Evolutionary conservation across 2,888 invertebrate genomes (phyloP), one percentile per base, ranked within the genome.

Genomic region (Eurytoma californica): DNA sequence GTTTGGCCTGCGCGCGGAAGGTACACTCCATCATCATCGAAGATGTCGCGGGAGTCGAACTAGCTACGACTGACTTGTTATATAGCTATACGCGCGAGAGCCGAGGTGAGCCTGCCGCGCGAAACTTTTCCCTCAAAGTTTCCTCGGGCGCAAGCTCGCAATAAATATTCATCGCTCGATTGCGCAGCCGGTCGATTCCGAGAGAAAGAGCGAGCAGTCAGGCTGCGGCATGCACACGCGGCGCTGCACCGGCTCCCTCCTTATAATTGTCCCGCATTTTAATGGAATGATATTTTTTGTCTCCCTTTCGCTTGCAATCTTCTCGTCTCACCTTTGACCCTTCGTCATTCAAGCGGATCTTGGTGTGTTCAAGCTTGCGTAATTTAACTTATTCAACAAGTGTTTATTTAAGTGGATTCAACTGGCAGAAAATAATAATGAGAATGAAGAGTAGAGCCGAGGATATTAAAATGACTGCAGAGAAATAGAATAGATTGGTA

Each of bases 271-370:
- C 12, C 49, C 12, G 3, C 49, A 14, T 13, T 14, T 49, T 9
- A 14, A 49, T 9, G 12, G 9, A 14, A 14, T 49, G 16, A 18
- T 61, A 39, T 49, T 16, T 74, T 66, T 67, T 49, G 20, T 51
- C 39, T 16, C 47, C 24, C 51, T 16, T 20, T 16, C 4, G 70
- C 84, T 84, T 84, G 83, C 85, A 86, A 87, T 86, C 49, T 14
- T 49, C 49, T 49, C 12, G 3, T 49, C 14, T 49, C 49, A 14
- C 49, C 9, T 9, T 13, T 9, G 12, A 49, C 49, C 14, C 12
- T 1, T 49, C 49, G 49, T 24, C 24, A 24, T 24, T 24, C 49
- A 3, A 49, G 14, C 61, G 60, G 28, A n/a, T 24, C 24, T 24
- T 24, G 24, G 2, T 2, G 24, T 24, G 2, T 24, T 24, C 24